These are phyloP conservation scores for Andrena hattorfiana DNA, from an alignment of 2,888 invertebrate genomes.

Conservation along the genomic window DNA sequence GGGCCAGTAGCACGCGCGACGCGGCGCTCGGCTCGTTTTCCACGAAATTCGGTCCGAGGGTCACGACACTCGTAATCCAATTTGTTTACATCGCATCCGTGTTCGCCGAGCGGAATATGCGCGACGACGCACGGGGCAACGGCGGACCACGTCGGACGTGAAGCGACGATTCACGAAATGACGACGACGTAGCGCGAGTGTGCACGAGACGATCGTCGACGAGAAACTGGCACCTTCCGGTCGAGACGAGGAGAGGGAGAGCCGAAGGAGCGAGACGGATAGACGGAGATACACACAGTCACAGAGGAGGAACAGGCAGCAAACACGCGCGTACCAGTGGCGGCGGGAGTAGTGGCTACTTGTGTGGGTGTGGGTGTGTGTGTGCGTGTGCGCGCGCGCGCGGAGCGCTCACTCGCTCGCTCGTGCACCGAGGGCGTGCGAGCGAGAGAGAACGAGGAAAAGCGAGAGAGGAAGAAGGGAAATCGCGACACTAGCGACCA, in stretches of 20 bases:
- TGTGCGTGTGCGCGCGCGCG: constrained; percentile 21
- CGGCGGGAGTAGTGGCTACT: constrained; percentile 2
- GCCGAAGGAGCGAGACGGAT: constrained; percentile 63
- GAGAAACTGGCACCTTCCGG: constrained; percentile 84
- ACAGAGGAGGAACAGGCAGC: background rate
- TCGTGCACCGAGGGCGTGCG: constrained; percentile 38
- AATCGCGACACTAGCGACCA: constrained; percentile 77
- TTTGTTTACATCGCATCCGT: constrained; percentile 43
- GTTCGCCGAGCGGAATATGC: constrained; percentile 3
- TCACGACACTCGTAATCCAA: constrained; percentile 37
- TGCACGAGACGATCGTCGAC: constrained; percentile 81
- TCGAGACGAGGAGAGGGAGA: constrained; percentile 74
- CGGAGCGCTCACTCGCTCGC: constrained; percentile 17
- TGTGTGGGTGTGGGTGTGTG: constrained; percentile 24
- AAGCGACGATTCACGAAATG: constrained; percentile 42
- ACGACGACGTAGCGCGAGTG: constrained; percentile 59
- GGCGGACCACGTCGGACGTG: constrained; percentile 11
- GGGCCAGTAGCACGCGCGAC: background rate
- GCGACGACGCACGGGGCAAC: background rate
- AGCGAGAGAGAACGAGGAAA: constrained; percentile 50
- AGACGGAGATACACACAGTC: constrained; percentile 23
- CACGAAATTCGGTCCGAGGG: constrained; percentile 10
- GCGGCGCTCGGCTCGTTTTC: background rate
- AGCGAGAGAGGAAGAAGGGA: constrained; percentile 54
- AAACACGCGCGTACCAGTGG: constrained; percentile 12